Evolutionary conservation across 2,888 invertebrate species (phyloP), one percentile per base, ranked within the genome.

Genomic region (Poecilobothrus nobilitatus): DNA sequence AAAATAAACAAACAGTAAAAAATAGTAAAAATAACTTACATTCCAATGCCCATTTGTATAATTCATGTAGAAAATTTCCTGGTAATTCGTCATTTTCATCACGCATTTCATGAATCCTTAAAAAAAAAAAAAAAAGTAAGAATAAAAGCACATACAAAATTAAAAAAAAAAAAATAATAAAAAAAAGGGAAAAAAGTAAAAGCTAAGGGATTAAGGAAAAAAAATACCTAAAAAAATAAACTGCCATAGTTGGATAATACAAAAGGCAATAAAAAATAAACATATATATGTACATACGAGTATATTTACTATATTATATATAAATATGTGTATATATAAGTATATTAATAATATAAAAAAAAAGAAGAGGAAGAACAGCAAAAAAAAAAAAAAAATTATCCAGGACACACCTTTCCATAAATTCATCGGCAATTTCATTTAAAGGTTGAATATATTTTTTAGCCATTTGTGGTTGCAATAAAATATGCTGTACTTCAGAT

Each of bases 41-140:
- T 86, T 96, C 95, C 62, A 96, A 83, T 18, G 94, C 92, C 96
- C 96, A 96, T 78, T 93, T 90, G 80, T 93, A 92, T 70, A 95
- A 88, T 81, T 94, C 93, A 76, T 93, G 93, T 75, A 91, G 88
- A 76, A 95, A 94, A 78, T 94, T 89, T 37, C 85, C 86, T 0
- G 92, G 91, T 77, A 94, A 83, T 80, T 93, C 91, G 10, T 86
- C 84, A 68, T 87, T 84, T 68, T 84, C 84, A 74, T 90, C 86
- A 44, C 85, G 79, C 69, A 86, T 86, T 74, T 78, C 80, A 75
- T 88, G 87, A 83, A 90, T 87, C 81, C 90, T 90, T 78, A 33
- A 66, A 3, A 18, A 18, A 44, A 33, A 63, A 15, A 33, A 20
- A 21, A 27, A 22, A 22, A 20, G 4, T 18, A 62, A 22, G 2